Evolutionary conservation across 2,888 invertebrate species (phyloP).

Genomic region (Dilophus febrilis): DNA sequence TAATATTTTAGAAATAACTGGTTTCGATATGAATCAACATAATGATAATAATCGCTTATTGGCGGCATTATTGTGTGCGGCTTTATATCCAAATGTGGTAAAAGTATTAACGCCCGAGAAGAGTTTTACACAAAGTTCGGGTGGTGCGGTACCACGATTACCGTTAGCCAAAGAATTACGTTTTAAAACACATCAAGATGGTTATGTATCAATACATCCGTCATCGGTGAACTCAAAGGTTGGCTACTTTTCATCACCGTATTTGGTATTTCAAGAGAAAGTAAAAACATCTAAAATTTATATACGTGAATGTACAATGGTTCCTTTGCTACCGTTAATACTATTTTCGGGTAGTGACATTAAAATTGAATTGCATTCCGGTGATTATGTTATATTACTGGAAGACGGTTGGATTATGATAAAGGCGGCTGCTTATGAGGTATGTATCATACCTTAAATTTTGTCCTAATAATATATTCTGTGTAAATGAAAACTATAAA

Average conservation of each 20-base stretch:
- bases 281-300: conserved; percentile 63
- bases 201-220: conserved; percentile 56
- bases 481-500: too few species aligned
- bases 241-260: conserved; percentile 52
- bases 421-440: conserved; percentile 54
- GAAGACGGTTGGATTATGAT: conserved; percentile 74
- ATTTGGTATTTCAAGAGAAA: conserved; percentile 68
- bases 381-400: conserved; percentile 52
- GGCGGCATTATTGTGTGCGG: conserved; percentile 75
- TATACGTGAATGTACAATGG: conserved; percentile 65
- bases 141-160: conserved; percentile 56
- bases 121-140: conserved; percentile 51
- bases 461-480: too few species aligned
- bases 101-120: conserved; percentile 64
- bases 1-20: conserved; percentile 46
- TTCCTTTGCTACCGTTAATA: conserved; percentile 55
- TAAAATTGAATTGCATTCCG: conserved; percentile 53
- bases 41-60: conserved; percentile 57
- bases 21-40: conserved; percentile 49
- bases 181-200: conserved; percentile 58
- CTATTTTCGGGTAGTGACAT: conserved; percentile 56
- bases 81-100: conserved; percentile 83
- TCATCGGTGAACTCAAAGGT: conserved; percentile 55
- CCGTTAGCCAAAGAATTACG: conserved; percentile 52
- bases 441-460: too few species aligned